These are phyloP conservation scores for Heliconius sara DNA, from an alignment of 2,888 invertebrate genomes.

Conservation along the genomic window DNA sequence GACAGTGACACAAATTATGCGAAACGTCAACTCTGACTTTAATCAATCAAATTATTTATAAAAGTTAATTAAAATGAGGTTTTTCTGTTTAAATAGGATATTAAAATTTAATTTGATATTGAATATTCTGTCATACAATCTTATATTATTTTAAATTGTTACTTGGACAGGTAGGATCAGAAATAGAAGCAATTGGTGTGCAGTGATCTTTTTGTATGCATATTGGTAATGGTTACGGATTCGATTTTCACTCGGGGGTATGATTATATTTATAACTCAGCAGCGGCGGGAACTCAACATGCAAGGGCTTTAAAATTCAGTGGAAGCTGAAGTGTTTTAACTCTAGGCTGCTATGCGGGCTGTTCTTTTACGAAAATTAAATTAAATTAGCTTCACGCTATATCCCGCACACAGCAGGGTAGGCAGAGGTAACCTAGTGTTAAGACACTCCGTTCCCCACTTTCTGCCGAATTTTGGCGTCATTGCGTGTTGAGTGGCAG, in stretches of 20 bases:
- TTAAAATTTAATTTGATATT: not conserved
- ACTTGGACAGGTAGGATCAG: not conserved
- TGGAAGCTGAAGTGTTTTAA: too few relatives aligned
- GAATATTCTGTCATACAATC: not conserved
- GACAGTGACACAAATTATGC: slow-evolving; percentile 7
- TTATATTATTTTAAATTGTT: not conserved
- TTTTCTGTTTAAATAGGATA: not conserved
- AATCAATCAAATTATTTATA: slow-evolving; percentile 22
- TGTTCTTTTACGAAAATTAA: too few relatives aligned
- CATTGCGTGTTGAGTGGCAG: too few relatives aligned
- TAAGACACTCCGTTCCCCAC: too few relatives aligned
- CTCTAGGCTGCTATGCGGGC: too few relatives aligned
- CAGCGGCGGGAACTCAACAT: not conserved
- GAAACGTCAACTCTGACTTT: slow-evolving; percentile 6
- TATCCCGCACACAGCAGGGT: too few relatives aligned
- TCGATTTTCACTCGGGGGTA: not conserved
- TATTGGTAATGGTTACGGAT: not conserved
- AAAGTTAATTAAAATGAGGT: not conserved
- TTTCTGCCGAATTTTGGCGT: too few relatives aligned
- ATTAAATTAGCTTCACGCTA: too few relatives aligned
- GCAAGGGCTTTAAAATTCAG: too few relatives aligned
- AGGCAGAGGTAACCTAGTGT: too few relatives aligned
- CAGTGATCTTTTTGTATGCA: too few relatives aligned
- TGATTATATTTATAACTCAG: not conserved
- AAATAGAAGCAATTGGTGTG: not conserved